Conservation (phyloP, 2,113 vertebrate genomes). For the Bubalus kerabau region DNA sequence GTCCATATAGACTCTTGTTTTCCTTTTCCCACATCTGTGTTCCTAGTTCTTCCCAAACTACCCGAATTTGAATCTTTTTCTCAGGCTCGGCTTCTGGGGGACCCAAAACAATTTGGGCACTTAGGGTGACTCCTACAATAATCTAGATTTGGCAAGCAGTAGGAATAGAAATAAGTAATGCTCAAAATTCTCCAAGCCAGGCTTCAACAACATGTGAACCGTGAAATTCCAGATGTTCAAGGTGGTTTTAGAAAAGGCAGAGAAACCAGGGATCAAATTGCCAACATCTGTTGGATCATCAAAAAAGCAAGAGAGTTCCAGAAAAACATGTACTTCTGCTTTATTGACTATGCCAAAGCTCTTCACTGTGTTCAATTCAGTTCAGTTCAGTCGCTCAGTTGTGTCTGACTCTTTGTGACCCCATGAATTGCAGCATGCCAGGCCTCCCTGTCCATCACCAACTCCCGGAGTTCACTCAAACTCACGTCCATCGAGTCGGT, state of each 20-base stretch:
- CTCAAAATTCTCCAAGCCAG: neutral
- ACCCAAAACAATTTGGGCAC: neutral
- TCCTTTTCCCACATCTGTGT: neutral
- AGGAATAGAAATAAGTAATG: neutral
- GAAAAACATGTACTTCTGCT: neutral
- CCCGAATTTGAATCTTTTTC: neutral
- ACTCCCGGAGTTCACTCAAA: no score
- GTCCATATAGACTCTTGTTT: neutral
- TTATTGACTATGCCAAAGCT: neutral
- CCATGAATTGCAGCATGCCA: no score
- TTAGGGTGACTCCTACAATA: neutral
- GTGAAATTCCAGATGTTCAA: neutral
- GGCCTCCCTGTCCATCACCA: no score
- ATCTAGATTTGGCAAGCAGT: neutral
- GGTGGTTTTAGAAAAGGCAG: neutral
- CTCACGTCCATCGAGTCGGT: no score
- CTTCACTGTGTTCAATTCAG: no score
- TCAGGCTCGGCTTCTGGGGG: neutral
- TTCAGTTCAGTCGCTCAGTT: no score
- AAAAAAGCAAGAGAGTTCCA: neutral
- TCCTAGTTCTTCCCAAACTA: neutral
- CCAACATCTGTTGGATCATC: accelerated
- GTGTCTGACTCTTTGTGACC: no score
- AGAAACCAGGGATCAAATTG: neutral
- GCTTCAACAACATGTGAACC: neutral